A percentile compares a stretch with the other conserved stretches of the same genome.
phyloP scores from a whole-genome alignment of 2,888 invertebrate genomes.

The Ophion slaviceki region DNA sequence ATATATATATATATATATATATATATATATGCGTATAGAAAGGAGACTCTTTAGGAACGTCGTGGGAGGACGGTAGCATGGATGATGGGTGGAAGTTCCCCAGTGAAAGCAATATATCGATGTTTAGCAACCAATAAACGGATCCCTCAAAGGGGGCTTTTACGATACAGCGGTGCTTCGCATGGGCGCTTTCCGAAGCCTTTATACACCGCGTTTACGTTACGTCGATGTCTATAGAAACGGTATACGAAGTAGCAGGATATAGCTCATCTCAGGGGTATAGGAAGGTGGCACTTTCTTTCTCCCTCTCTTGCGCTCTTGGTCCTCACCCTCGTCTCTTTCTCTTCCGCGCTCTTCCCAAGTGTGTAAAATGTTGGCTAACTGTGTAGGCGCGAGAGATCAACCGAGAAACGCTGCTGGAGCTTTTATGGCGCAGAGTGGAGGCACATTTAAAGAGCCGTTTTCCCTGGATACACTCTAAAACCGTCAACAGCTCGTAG shows the following conservation, averaged over 20 bases:
- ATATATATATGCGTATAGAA: slow-evolving; percentile 11
- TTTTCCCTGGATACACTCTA: slow-evolving; percentile 72
- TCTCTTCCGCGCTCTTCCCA: slow-evolving; percentile 8
- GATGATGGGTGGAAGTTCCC: slow-evolving; percentile 46
- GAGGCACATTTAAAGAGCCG: slow-evolving; percentile 82
- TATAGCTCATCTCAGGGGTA: slow-evolving; percentile 49
- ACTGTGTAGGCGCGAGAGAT: slow-evolving; percentile 44
- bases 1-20: neutral
- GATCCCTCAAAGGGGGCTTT: slow-evolving; percentile 83
- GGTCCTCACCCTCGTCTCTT: neutral
- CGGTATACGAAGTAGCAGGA: slow-evolving; percentile 67
- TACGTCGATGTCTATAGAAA: slow-evolving; percentile 65
- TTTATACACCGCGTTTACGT: slow-evolving; percentile 67
- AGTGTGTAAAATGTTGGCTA: slow-evolving; percentile 52
- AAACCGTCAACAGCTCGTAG: slow-evolving; percentile 24
- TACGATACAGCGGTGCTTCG: slow-evolving; percentile 81
- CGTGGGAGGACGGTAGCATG: slow-evolving; percentile 28
- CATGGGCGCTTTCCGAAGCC: slow-evolving; percentile 70
- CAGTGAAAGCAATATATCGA: slow-evolving; percentile 82
- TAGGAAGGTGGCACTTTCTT: slow-evolving; percentile 32
- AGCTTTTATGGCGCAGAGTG: slow-evolving; percentile 82
- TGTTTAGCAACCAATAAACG: slow-evolving; percentile 84
- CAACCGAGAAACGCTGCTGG: slow-evolving; percentile 72
- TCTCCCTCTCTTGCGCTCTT: neutral
- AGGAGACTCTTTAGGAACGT: slow-evolving; percentile 58